phyloP scores from a whole-genome alignment of 2,113 vertebrate species.

The Pygoscelis adeliae region DNA sequence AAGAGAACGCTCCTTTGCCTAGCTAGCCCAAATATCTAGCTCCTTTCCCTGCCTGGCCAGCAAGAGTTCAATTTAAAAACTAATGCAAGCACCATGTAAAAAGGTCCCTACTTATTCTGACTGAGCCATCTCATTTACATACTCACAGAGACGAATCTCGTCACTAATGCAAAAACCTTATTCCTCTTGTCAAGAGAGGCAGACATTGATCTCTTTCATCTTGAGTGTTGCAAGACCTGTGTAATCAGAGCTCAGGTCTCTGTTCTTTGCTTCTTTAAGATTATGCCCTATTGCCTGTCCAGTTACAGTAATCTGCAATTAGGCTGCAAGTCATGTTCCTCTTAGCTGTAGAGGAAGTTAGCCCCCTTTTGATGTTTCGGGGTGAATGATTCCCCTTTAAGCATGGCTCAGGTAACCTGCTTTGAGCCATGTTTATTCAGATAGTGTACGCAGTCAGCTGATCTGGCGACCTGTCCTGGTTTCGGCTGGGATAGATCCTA shows the following conservation, averaged over 20 bases:
- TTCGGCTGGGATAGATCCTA: too few relatives aligned
- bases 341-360: neutral
- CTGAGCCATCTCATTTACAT: conserved; percentile 12
- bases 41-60: neutral
- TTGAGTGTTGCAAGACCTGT: neutral
- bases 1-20: neutral
- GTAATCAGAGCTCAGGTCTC: conserved; percentile 34
- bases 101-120: neutral
- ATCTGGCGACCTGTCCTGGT: neutral
- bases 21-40: neutral
- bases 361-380: conserved; percentile 11
- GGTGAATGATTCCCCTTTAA: neutral
- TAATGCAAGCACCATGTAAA: neutral
- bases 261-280: neutral
- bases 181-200: neutral
- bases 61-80: neutral
- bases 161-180: conserved; percentile 15
- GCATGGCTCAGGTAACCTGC: conserved; percentile 2
- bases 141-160: neutral
- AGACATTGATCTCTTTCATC: conserved; percentile 37
- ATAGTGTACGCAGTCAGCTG: neutral
- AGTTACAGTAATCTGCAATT: conserved; percentile 13
- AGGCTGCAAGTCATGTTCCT: conserved; percentile 38
- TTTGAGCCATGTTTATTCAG: neutral
- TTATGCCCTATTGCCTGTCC: neutral